Evolutionary conservation across 1,140 invertebrate genomes (phyloP).

Genomic region (Apis mellifera): DNA sequence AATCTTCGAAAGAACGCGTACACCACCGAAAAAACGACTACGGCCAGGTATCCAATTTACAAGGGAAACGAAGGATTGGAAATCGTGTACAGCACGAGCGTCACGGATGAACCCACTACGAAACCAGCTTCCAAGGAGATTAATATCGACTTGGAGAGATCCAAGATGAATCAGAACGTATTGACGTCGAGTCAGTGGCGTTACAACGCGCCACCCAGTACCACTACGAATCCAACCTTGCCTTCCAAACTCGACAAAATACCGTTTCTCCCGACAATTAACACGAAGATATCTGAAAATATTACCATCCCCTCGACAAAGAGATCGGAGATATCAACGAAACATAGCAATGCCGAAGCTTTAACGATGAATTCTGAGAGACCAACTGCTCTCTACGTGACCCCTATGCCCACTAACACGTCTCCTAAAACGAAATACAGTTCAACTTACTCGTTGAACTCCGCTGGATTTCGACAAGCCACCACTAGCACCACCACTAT

Average conservation of each 20-base stretch:
- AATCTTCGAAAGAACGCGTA: conserved; percentile 62
- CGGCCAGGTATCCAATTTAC: conserved; percentile 57
- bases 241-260: conserved; percentile 15
- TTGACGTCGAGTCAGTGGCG: conserved; percentile 71
- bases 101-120: conserved; percentile 55
- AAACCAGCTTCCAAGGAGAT: neutral
- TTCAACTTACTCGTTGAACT: conserved; percentile 55
- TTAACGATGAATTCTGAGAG: conserved; percentile 43
- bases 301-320: neutral
- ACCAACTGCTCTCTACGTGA: conserved; percentile 72
- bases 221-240: conserved; percentile 20
- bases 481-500: conserved; percentile 56
- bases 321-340: neutral
- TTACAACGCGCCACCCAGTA: conserved; percentile 70
- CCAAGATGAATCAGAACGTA: conserved; percentile 29
- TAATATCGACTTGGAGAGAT: neutral
- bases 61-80: conserved; percentile 47
- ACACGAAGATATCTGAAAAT: neutral
- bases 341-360: neutral
- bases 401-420: conserved; percentile 62
- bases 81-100: conserved; percentile 70
- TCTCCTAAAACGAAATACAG: conserved; percentile 45
- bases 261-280: conserved; percentile 65
- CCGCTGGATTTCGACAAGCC: conserved; percentile 58
- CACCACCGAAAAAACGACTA: conserved; percentile 9